Evolutionary conservation across 2,888 invertebrate species (phyloP).

Genomic region (Catocala nupta): DNA sequence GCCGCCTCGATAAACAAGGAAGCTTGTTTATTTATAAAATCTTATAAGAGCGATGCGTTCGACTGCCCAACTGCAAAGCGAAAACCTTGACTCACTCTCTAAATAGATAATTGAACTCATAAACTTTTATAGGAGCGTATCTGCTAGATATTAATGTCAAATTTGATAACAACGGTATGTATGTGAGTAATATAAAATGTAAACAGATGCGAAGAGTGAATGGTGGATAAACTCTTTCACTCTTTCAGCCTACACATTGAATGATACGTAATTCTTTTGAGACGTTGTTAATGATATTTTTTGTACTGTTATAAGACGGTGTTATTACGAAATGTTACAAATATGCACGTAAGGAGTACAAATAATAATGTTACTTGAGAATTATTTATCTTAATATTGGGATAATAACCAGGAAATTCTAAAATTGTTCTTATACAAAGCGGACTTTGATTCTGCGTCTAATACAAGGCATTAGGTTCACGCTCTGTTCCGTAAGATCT

Average conservation of each 20-base stretch:
- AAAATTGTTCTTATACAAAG: no score
- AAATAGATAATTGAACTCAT: constrained; percentile 68
- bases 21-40: constrained; percentile 56
- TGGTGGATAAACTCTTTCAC: constrained; percentile 5
- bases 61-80: constrained; percentile 41
- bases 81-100: constrained; percentile 71
- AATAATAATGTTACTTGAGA: no score
- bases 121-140: constrained; percentile 45
- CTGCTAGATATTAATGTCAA: constrained; percentile 42
- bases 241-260: constrained; percentile 2
- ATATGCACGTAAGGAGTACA: not conserved
- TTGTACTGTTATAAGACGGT: not conserved
- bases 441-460: no score
- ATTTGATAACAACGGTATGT: constrained; percentile 34
- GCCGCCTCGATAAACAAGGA: constrained; percentile 18
- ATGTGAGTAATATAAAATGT: not conserved
- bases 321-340: not conserved
- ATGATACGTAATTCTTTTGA: not conserved
- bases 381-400: no score
- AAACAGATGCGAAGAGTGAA: constrained; percentile 1
- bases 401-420: no score
- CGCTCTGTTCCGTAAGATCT: no score
- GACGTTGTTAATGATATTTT: not conserved
- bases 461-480: no score
- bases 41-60: constrained; percentile 46